Base-by-base conservation (phyloP, 1,140 invertebrate species). In the Lasaia peninsularis region DNA sequence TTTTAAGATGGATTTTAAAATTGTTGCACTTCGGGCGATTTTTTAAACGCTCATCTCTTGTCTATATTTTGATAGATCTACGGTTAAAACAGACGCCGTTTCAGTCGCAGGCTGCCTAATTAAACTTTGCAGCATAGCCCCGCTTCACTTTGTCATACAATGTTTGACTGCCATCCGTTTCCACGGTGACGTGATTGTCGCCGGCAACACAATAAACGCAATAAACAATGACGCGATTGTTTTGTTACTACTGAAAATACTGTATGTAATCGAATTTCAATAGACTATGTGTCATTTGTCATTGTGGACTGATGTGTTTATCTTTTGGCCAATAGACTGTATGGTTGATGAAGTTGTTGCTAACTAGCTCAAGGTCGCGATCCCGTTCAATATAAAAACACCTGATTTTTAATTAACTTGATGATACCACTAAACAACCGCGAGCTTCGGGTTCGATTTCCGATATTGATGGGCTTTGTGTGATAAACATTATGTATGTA, bases 191-290 rank as follows among this genome's bases (percentile, higher is more conserved):
- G 56, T 56, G 54, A 60, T 60, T 60, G 62, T 60, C 35, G 35
- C 32, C 54, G 51, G 20, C 54, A 48, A 56, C 62, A 56, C 20
- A 48, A 53, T 54, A 62, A 48, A 56, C 62, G 52, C 20, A 48
- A 53, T 54, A 62, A 60, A 63, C 58, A 63, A 60, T 63, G 58
- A 48, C 12, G 18, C 35, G 52, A 58, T 60, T 60, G 59, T 59
- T 59, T 59, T 48, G 44, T 48, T 48, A 24, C 20, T 48, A 20
- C 44, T 48, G 44, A 48, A 48, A 48, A 48, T 48, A 48, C 44
- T 48, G 20, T 48, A 21, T 48, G 44, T 48, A 48, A 48, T 48
- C 44, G 44, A 48, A 48, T 48, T 48, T 48, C n/a, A 20, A 48
- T 48, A 48, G 44, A 12, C 44, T 48, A 48, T 48, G 44, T 48